These are phyloP conservation scores for Zaprionus kolodkinae DNA, from an alignment of 1,140 invertebrate species.

Conservation along the genomic window DNA sequence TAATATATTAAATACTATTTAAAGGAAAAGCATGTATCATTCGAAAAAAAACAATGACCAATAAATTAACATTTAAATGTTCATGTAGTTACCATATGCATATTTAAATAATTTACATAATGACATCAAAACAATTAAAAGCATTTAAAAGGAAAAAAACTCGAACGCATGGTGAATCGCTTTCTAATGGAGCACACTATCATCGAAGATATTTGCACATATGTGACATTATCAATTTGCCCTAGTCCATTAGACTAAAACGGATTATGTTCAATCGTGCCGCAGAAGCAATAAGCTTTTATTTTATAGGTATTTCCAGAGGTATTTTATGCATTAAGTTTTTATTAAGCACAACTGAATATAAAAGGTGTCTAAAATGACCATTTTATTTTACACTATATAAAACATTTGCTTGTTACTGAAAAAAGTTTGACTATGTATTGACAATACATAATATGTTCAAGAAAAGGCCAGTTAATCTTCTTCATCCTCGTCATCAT, in stretches of 20 bases:
- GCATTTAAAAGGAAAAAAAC: background rate
- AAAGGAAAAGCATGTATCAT: too few species aligned
- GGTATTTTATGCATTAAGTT: background rate
- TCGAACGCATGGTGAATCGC: background rate
- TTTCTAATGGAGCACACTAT: background rate
- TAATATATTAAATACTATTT: too few species aligned
- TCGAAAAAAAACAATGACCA: too few species aligned
- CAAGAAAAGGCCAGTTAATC: slow-evolving; percentile 45
- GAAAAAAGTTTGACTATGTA: slow-evolving; percentile 43
- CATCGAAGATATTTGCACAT: slow-evolving; percentile 15
- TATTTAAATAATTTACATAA: background rate
- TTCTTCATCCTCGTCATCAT: slow-evolving; percentile 46
- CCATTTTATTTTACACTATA: slow-evolving; percentile 8
- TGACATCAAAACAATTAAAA: background rate
- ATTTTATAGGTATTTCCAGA: background rate
- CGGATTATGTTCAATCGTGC: slow-evolving; percentile 10
- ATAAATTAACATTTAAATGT: too few species aligned
- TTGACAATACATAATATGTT: slow-evolving; percentile 39
- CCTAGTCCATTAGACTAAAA: slow-evolving; percentile 21
- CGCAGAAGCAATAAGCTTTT: slow-evolving; percentile 1
- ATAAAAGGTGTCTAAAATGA: background rate
- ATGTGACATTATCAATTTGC: slow-evolving; percentile 25
- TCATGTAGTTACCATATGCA: too few species aligned
- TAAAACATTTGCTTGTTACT: slow-evolving; percentile 56
- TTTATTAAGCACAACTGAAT: background rate